These are phyloP conservation scores for Drosophila sordidula DNA, from an alignment of 2,888 invertebrate genomes.

Conservation along the genomic window DNA sequence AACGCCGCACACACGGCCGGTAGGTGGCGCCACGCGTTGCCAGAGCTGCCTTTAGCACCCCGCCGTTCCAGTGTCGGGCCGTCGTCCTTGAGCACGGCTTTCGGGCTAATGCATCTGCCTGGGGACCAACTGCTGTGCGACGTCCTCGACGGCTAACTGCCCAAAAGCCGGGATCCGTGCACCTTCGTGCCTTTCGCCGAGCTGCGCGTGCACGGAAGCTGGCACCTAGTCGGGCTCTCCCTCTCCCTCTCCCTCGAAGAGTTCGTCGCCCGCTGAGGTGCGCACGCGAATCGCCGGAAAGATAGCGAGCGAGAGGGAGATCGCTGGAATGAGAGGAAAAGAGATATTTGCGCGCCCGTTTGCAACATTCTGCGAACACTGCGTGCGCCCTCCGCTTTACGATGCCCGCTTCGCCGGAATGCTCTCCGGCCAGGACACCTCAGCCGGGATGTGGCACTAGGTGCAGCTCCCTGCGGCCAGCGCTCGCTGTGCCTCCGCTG, in stretches of 20 bases:
- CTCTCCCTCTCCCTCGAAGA: background rate
- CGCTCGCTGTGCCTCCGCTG: constrained; percentile 44
- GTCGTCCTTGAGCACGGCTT: constrained; percentile 45
- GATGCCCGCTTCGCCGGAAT: constrained; percentile 66
- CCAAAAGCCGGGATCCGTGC: constrained; percentile 39
- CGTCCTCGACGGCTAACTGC: constrained; percentile 58
- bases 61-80: constrained; percentile 32
- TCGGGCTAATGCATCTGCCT: constrained; percentile 58
- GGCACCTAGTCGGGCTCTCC: constrained; percentile 23
- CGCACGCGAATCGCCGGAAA: constrained; percentile 65
- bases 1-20: background rate
- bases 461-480: constrained; percentile 53
- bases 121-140: constrained; percentile 64
- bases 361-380: constrained; percentile 51
- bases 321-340: background rate
- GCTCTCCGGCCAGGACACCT: constrained; percentile 13
- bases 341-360: constrained; percentile 11
- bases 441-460: constrained; percentile 21
- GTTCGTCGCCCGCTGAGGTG: constrained; percentile 57
- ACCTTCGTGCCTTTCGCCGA: constrained; percentile 26
- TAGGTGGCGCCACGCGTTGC: constrained; percentile 53
- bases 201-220: constrained; percentile 73
- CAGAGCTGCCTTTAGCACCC: constrained; percentile 26
- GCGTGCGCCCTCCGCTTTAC: constrained; percentile 63
- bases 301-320: constrained; percentile 4